phyloP scores from a whole-genome alignment of 1,140 invertebrate species.

The Matsumurasca onukii region DNA sequence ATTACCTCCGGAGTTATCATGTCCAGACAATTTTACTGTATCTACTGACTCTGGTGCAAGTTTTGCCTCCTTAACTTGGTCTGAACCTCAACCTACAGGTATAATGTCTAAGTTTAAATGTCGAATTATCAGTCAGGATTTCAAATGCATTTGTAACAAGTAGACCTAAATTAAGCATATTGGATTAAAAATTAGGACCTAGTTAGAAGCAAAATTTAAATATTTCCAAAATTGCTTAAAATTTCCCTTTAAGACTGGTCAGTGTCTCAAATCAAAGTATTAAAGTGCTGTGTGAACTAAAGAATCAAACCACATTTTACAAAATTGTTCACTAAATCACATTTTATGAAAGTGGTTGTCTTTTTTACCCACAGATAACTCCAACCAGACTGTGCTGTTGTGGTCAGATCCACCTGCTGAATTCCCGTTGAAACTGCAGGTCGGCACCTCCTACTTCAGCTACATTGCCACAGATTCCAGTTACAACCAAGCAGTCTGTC shows the following conservation, averaged over 20 bases:
- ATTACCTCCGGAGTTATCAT: slow-evolving; percentile 54
- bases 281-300: too few relatives aligned
- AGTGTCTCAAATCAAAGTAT: too few relatives aligned
- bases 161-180: too few relatives aligned
- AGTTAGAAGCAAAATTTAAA: too few relatives aligned
- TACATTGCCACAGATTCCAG: slow-evolving; percentile 56
- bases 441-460: slow-evolving; percentile 53
- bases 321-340: too few relatives aligned
- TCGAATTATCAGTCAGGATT: too few relatives aligned
- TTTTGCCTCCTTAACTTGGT: slow-evolving; percentile 47
- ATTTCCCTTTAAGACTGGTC: too few relatives aligned
- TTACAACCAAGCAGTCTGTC: slow-evolving; percentile 56
- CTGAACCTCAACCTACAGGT: slow-evolving; percentile 29
- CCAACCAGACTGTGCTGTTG: slow-evolving; percentile 48
- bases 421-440: slow-evolving; percentile 49
- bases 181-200: too few relatives aligned
- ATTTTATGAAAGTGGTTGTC: too few relatives aligned
- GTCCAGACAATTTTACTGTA: slow-evolving; percentile 53
- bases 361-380: slow-evolving; percentile 51
- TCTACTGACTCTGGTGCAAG: slow-evolving; percentile 51
- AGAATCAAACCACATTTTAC: too few relatives aligned
- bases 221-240: too few relatives aligned
- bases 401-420: slow-evolving; percentile 53
- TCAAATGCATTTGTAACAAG: too few relatives aligned
- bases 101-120: not conserved